Base-by-base conservation (phyloP, 2,797 vertebrate genomes). In the Malacoraja senta region DNA sequence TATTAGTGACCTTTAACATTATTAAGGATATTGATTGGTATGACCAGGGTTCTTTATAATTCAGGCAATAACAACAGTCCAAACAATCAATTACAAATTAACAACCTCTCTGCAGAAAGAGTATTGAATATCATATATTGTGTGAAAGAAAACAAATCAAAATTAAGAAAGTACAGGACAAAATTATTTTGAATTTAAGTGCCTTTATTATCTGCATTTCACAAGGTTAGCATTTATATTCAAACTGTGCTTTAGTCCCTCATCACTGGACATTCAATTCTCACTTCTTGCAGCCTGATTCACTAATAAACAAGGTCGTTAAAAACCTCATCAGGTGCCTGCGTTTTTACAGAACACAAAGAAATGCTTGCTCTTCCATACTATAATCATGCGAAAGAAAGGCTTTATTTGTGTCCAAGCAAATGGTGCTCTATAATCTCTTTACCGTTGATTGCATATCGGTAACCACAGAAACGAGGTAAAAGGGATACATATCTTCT, bases 381-480 rank as follows among this genome's bases (percentile, higher is more conserved):
- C 90, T 17, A n/a, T 76, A 76, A 53, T 76, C 15, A 29, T 17
- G 6, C 4, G 8, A 58, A 53, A 44, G 68, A 44, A 58, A 53
- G 15, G 44, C 13, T 29, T 58, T 76, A 58, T 76, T 92, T 76
- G 38, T 92, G 90, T 53, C 35, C 44, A 92, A 76, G 71, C 83
- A 61, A 84, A 86, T 63, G 38, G 21, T 63, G 24, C 26, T 86
- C 24, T 26, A 92, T 44, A 58, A 76, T 32, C 90, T 44, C 90
- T 58, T 74, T 92, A 74, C 32, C 15, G 38, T 24, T 58, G 38
- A 38, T 53, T 92, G 35, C 63, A 68, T 63, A 10, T 4, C 44
- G 90, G 90, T 92, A 92, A n/a, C 90, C 90, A 92, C 71, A 76
- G 90, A 76, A 92, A 92, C 90, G 44, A 76, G 71, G 44, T 53